A percentile compares a stretch with the other conserved stretches of the same genome.
These are phyloP conservation scores for Galendromus occidentalis DNA, from an alignment of 1,140 invertebrate genomes.

Conservation along the genomic window DNA sequence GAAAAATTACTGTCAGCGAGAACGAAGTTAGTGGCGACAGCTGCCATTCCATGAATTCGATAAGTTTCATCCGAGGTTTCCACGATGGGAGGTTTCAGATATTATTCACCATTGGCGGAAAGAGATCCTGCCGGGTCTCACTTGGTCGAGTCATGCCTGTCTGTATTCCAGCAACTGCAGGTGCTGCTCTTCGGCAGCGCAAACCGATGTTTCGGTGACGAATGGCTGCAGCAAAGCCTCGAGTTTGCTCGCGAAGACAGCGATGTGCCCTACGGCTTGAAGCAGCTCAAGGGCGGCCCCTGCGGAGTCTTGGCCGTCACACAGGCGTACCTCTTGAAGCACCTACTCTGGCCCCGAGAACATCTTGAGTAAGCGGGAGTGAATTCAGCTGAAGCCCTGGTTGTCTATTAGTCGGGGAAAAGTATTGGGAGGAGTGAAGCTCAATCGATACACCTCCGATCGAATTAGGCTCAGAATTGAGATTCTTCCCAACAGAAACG, in stretches of 20 bases:
- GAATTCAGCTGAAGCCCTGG: too few relatives aligned
- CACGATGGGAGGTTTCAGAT: too few relatives aligned
- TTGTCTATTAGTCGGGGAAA: too few relatives aligned
- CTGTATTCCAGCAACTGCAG: background rate
- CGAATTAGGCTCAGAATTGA: too few relatives aligned
- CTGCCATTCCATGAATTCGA: too few relatives aligned
- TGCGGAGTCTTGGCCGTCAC: background rate
- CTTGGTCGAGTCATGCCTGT: too few relatives aligned
- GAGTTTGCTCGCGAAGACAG: background rate
- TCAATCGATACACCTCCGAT: too few relatives aligned
- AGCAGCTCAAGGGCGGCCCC: background rate
- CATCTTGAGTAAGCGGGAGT: background rate
- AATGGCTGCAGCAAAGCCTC: background rate
- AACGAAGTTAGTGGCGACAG: background rate
- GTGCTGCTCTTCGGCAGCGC: background rate
- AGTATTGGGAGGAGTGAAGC: too few relatives aligned
- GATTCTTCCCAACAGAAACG: too few relatives aligned
- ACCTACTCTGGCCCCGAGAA: background rate
- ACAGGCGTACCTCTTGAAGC: background rate
- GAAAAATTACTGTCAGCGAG: slow-evolving; percentile 8
- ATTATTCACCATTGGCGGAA: too few relatives aligned
- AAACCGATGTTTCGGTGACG: background rate
- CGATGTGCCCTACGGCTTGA: background rate
- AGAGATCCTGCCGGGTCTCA: too few relatives aligned
- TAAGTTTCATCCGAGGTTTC: too few relatives aligned